Base-by-base conservation (phyloP, 2,888 invertebrate species). In the Helobdella robusta region DNA sequence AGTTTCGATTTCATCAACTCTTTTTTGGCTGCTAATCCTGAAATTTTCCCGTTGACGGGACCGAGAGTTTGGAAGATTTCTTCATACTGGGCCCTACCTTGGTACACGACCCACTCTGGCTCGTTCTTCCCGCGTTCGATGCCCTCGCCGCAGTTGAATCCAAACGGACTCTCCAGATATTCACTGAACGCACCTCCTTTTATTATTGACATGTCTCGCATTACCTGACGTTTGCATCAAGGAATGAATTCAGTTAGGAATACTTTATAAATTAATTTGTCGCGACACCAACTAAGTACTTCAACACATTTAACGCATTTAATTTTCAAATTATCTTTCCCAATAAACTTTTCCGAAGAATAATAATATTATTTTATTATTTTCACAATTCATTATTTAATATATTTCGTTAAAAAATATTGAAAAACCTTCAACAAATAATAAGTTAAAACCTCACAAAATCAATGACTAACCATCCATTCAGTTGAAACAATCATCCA, bases 1-100 rank as follows among this genome's bases (percentile, higher is more conserved):
- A 98, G 84, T 82, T 95, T 97, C 36, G 95, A 95, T 82, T 94
- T 95, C 48, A 78, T 75, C 89, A 98, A 92, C 83, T 95, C 94
- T 61, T 86, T 85, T 81, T 92, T 94, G 65, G 93, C 94, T 2
- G 89, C 90, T 85, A 81, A 78, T n/a, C 82, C 82, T 68, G 91
- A 89, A 74, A 98, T 86, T 83, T 94, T 95, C 69, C 95, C 95
- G 82, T 95, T 91, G 72, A 86, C 83, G 61, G 95, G 94, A 73
- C 84, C 85, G 34, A 80, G 73, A 30, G 69, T 72, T 48, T 74
- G 69, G 70, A 80, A 80, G 61, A 88, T 82, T 69, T 86, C 82
- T 82, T 98, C 95, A 81, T 89, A 92, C 77, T 87, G 86, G 67
- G 86, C 85, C 76, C 91, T 87, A 75, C 93, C 89, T 78, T 89